Percentiles rank a stretch among this genome's conserved stretches.
phyloP scores from a whole-genome alignment of 2,797 vertebrate genomes.

The Oryzias dopingdopingensis region DNA sequence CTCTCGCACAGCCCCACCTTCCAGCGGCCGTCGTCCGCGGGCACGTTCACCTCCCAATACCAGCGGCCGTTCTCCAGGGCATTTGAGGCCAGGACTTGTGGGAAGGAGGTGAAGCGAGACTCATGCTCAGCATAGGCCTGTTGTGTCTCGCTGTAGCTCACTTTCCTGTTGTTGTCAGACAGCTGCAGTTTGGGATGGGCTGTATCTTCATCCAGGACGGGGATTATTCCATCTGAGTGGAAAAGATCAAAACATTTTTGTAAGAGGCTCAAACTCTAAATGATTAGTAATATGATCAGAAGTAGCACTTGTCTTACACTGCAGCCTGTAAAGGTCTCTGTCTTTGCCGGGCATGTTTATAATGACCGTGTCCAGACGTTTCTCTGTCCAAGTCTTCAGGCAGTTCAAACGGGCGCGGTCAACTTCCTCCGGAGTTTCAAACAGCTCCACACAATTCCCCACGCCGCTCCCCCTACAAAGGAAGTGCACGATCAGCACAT shows the following conservation, averaged over 20 bases:
- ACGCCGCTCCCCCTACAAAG: conserved; percentile 45
- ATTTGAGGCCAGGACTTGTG: conserved; percentile 72
- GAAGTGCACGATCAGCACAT: neutral
- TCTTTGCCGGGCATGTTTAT: conserved; percentile 59
- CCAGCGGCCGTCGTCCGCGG: conserved; percentile 67
- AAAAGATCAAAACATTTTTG: conserved; percentile 1
- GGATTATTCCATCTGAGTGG: conserved; percentile 73
- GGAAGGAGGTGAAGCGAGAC: conserved; percentile 77
- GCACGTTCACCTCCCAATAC: conserved; percentile 76
- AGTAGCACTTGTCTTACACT: conserved; percentile 64
- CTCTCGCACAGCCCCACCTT: conserved; percentile 76
- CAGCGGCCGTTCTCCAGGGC: conserved; percentile 58
- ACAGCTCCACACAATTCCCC: conserved; percentile 40
- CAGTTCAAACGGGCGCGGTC: conserved; percentile 61
- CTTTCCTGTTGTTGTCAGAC: conserved; percentile 66
- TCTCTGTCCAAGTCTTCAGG: conserved; percentile 75
- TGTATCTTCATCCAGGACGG: conserved; percentile 73
- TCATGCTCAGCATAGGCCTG: conserved; percentile 67
- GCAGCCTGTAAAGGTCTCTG: conserved; percentile 71
- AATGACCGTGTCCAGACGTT: conserved; percentile 63
- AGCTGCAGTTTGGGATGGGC: conserved; percentile 78
- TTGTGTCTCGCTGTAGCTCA: conserved; percentile 68
- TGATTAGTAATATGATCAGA: conserved; percentile 11
- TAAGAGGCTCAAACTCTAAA: neutral
- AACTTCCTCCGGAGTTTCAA: conserved; percentile 59